Percentiles rank a stretch among this genome's conserved stretches.
phyloP scores from a whole-genome alignment of 2,888 invertebrate species.

The Drosophila conformis region DNA sequence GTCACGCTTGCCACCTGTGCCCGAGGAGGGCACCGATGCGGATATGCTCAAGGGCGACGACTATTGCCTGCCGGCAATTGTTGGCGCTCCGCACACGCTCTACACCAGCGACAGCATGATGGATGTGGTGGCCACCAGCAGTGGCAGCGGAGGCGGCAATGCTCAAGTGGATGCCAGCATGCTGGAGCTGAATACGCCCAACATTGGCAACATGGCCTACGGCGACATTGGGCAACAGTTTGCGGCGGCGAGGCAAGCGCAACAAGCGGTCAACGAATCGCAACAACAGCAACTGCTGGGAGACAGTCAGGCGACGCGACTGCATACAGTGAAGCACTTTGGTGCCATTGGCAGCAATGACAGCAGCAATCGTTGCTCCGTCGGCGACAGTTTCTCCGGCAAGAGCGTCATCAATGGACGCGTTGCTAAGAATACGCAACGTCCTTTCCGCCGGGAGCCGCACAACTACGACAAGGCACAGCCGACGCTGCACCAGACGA shows the following conservation, averaged over 20 bases:
- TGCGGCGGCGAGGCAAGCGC: slow-evolving; percentile 58
- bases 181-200: slow-evolving; percentile 83
- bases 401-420: slow-evolving; percentile 84
- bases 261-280: slow-evolving; percentile 52
- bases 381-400: slow-evolving; percentile 59
- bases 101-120: slow-evolving; percentile 79
- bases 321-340: slow-evolving; percentile 68
- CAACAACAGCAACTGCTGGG: slow-evolving; percentile 43
- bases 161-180: slow-evolving; percentile 81
- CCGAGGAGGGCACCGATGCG: slow-evolving; percentile 87
- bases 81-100: slow-evolving; percentile 76
- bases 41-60: slow-evolving; percentile 86
- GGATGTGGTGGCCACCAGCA: slow-evolving; percentile 66
- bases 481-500: slow-evolving; percentile 85
- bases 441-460: slow-evolving; percentile 83
- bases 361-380: slow-evolving; percentile 32
- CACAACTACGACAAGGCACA: slow-evolving; percentile 85
- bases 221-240: slow-evolving; percentile 81
- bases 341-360: slow-evolving; percentile 46
- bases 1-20: slow-evolving; percentile 87
- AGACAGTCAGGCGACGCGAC: slow-evolving; percentile 34
- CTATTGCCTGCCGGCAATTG: slow-evolving; percentile 76
- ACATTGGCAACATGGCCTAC: slow-evolving; percentile 73
- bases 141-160: slow-evolving; percentile 14
- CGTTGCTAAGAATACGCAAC: slow-evolving; percentile 81